Conservation (phyloP, 2,888 invertebrate species). For the Pachliopta kotzebuea region DNA sequence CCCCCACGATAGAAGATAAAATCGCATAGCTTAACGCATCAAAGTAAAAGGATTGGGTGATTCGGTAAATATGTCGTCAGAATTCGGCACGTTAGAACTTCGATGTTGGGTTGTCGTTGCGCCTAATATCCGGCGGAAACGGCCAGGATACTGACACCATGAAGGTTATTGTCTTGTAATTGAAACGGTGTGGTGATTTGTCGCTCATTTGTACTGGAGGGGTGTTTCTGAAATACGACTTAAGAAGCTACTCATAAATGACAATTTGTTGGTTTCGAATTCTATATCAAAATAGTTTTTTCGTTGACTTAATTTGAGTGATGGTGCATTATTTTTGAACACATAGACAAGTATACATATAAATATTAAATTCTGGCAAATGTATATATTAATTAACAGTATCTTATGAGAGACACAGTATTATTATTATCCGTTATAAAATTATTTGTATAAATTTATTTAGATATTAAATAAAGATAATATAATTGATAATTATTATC, state of each 20-base stretch:
- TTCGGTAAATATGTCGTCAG: conserved; percentile 69
- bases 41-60: conserved; percentile 40
- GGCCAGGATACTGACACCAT: conserved; percentile 52
- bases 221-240: conserved; percentile 21
- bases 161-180: conserved; percentile 70
- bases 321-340: background rate
- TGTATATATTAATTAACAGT: background rate
- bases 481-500: too few relatives aligned
- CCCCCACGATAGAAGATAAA: conserved; percentile 22
- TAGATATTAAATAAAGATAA: background rate
- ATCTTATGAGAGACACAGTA: background rate
- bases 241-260: background rate
- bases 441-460: background rate
- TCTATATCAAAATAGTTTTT: background rate
- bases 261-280: conserved; percentile 13
- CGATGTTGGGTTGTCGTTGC: conserved; percentile 47
- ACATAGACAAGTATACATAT: background rate
- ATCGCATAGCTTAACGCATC: conserved; percentile 12
- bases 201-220: conserved; percentile 46
- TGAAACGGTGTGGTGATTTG: conserved; percentile 73
- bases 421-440: background rate
- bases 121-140: conserved; percentile 76
- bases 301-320: background rate
- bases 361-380: background rate
- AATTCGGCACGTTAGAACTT: conserved; percentile 63